Evolutionary conservation across 2,113 vertebrate genomes (phyloP).

Genomic region (Pangasianodon gigas): DNA sequence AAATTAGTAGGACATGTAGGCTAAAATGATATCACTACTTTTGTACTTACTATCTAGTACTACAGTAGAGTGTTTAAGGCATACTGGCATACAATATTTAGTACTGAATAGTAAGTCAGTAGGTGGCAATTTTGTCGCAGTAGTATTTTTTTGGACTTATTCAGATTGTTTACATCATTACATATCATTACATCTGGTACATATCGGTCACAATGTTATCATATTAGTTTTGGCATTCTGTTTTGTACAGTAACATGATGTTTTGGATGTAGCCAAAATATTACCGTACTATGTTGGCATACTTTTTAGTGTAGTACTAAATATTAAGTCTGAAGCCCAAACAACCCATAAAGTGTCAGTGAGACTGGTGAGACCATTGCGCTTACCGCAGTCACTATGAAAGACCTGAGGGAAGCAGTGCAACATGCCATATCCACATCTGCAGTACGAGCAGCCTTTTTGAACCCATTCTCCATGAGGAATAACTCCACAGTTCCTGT

Average conservation of each 20-base stretch:
- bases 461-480: slow-evolving; percentile 68
- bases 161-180: neutral
- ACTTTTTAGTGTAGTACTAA: neutral
- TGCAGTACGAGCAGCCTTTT: slow-evolving; percentile 69
- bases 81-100: neutral
- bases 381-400: slow-evolving; percentile 71
- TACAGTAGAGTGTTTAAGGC: neutral
- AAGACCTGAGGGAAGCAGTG: slow-evolving; percentile 69
- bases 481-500: slow-evolving; percentile 65
- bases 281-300: neutral
- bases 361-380: neutral
- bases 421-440: slow-evolving; percentile 65
- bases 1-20: neutral
- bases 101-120: too few relatives aligned
- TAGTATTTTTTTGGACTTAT: neutral
- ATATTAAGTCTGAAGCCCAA: neutral
- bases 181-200: neutral
- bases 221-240: neutral
- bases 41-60: neutral
- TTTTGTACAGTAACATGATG: neutral
- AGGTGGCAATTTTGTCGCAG: neutral
- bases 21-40: neutral
- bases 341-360: neutral
- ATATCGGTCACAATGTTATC: neutral
- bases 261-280: neutral